Base-by-base conservation (phyloP, 2,113 vertebrate genomes). In the Pluvianellus socialis region DNA sequence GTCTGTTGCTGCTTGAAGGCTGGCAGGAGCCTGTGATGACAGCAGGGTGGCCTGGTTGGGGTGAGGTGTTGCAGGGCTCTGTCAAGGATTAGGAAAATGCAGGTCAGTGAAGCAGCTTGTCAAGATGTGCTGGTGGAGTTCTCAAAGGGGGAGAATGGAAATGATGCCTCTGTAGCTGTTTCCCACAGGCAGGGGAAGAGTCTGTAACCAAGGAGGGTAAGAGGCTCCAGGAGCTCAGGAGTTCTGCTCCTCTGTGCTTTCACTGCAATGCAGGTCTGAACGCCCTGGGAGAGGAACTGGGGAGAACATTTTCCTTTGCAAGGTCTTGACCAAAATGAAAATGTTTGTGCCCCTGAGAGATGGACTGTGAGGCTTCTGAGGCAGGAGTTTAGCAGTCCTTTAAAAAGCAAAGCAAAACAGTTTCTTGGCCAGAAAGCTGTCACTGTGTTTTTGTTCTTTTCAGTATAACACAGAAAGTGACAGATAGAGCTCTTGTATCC, bases 1-100 rank as follows among this genome's bases (percentile, higher is more conserved):
- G 21, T 42, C 55, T 79, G 81, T 88, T 87, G 52, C 53, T 92
- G 56, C 71, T 27, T 14, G 58, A 56, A 32, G 74, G 70, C 59
- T 91, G 75, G 50, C 38, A 81, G 73, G 66, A 94, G 73, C 56
- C 90, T 81, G 62, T 33, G 32, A 17, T 82, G 88, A 4, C 61
- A 91, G 83, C 44, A 75, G 73, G 65, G 87, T 73, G 84, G 84
- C 90, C 86, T 93, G 74, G 33, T 90, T 96, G 52, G 80, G 90
- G 52, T 65, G 90, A 90, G 77, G 66, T 82, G 80, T 76, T 79
- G 28, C 47, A 81, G 65, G 84, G 81, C 70, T 87, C 84, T 96
- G 73, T 65, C 84, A 72, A 19, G 40, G 44, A 35, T 67, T n/a
- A 44, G 44, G 49, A 28, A 68, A 93, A 95, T 68, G 61, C 74